Evolutionary conservation across 1,140 invertebrate species (phyloP).

Genomic region (Saxidomus purpurata): DNA sequence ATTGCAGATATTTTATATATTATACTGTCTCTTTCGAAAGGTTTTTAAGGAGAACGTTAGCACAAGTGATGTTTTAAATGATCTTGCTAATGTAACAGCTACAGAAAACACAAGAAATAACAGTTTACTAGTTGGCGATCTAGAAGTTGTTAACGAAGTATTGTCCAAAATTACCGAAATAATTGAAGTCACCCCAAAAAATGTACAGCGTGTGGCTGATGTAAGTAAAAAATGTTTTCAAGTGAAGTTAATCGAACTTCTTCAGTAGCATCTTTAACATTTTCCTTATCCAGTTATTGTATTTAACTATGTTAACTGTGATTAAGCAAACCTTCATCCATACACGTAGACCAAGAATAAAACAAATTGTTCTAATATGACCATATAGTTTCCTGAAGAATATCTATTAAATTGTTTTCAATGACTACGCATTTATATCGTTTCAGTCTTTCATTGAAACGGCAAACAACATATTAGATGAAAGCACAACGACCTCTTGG

Average conservation of each 20-base stretch:
- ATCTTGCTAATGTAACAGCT: not conserved
- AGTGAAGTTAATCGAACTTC: too few relatives aligned
- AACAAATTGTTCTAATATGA: too few relatives aligned
- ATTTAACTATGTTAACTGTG: too few relatives aligned
- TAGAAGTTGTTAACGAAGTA: not conserved
- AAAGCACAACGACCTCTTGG: not conserved
- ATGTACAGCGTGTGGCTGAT: not conserved
- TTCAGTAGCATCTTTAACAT: too few relatives aligned
- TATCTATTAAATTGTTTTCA: too few relatives aligned
- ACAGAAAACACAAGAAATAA: not conserved
- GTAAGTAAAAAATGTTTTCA: slow-evolving; percentile 1
- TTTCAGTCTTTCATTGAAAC: not conserved
- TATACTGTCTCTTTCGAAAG: too few relatives aligned
- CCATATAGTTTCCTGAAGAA: too few relatives aligned
- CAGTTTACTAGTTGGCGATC: not conserved
- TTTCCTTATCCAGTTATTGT: too few relatives aligned
- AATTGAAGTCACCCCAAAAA: not conserved
- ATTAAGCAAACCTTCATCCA: too few relatives aligned
- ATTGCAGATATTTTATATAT: too few relatives aligned
- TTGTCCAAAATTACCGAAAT: slow-evolving; percentile 21
- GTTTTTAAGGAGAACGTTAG: not conserved
- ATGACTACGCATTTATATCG: too few relatives aligned
- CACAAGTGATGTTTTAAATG: not conserved
- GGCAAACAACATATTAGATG: not conserved
- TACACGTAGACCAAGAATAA: too few relatives aligned